Conservation (phyloP, 2,888 invertebrate genomes). For the Eilema depressum region DNA sequence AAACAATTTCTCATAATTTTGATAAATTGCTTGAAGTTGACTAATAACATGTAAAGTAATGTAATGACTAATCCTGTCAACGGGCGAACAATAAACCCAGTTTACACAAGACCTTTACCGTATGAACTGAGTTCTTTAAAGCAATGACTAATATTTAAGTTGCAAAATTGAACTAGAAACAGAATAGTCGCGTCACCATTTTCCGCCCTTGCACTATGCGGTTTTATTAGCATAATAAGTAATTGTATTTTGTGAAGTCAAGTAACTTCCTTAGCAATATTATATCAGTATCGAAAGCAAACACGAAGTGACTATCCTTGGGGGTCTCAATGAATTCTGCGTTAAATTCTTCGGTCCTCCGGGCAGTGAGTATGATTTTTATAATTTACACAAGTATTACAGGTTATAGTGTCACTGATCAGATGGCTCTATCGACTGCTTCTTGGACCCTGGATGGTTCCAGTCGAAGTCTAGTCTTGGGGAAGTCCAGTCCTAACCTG, state of each 20-base stretch:
- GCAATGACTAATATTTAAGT: background rate
- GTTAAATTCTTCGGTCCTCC: conserved; percentile 99
- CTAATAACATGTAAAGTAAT: background rate
- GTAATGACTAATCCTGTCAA: background rate
- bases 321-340: conserved; percentile 99
- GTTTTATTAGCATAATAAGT: background rate
- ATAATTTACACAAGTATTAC: background rate
- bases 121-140: background rate
- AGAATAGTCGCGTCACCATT: background rate
- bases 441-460: no score
- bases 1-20: conserved; percentile 1
- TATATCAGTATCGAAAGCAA: conserved; percentile 97
- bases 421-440: no score
- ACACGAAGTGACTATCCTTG: conserved; percentile 99
- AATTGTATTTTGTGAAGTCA: background rate
- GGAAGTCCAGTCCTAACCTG: no score
- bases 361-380: conserved; percentile 92
- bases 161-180: background rate
- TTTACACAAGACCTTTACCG: background rate
- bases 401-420: no score
- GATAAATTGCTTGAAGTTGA: background rate
- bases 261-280: conserved; percentile 39
- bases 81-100: background rate
- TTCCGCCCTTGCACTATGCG: background rate
- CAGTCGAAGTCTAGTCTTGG: no score